Evolutionary conservation across 2,888 invertebrate species (phyloP).

Genomic region (Calliphora vomitoria): DNA sequence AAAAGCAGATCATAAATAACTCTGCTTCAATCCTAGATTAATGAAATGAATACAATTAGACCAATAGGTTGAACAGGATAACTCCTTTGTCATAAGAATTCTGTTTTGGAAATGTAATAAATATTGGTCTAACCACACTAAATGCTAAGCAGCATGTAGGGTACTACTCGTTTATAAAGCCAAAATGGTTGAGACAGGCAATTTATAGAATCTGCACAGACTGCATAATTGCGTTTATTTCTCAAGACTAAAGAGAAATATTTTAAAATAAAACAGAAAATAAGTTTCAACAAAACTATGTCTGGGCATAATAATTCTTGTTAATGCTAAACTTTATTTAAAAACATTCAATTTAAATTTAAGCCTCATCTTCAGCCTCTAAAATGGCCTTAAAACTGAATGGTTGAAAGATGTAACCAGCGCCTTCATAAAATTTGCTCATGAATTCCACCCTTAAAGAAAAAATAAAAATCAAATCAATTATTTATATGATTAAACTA

Average conservation of each 20-base stretch:
- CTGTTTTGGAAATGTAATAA: too few relatives aligned
- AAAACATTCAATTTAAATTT: constrained; percentile 86
- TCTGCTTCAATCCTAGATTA: too few relatives aligned
- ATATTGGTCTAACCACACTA: too few relatives aligned
- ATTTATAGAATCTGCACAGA: background rate
- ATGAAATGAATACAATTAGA: too few relatives aligned
- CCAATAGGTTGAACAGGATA: too few relatives aligned
- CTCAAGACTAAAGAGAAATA: background rate
- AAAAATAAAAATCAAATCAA: constrained; percentile 69
- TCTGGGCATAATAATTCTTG: background rate
- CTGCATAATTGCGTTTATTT: background rate
- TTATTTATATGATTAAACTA: background rate
- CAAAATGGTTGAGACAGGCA: background rate
- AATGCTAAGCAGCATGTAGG: background rate
- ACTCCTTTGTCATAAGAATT: too few relatives aligned
- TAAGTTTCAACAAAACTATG: background rate
- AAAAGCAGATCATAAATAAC: too few relatives aligned
- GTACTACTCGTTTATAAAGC: background rate
- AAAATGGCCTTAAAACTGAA: constrained; percentile 92
- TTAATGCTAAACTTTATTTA: constrained; percentile 86
- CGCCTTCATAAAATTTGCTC: constrained; percentile 95
- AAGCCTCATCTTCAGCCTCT: constrained; percentile 86
- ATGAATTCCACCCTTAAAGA: constrained; percentile 95
- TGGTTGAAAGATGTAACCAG: constrained; percentile 92
- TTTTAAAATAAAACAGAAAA: background rate